These are phyloP conservation scores for Margaritifera margaritifera DNA, from an alignment of 2,888 invertebrate species.

Conservation along the genomic window DNA sequence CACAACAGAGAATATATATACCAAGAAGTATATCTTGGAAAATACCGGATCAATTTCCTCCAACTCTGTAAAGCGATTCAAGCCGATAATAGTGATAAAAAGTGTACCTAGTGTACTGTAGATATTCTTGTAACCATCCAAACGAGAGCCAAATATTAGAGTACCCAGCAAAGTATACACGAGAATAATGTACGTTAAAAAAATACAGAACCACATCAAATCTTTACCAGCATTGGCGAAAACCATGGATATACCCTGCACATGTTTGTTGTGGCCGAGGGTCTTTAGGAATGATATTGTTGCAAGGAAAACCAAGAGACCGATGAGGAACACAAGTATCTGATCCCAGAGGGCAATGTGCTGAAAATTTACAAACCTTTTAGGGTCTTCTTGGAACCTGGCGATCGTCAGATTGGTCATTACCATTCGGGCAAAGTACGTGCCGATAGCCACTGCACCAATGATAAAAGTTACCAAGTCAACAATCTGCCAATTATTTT, in stretches of 20 bases:
- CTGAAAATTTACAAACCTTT: slow-evolving; percentile 56
- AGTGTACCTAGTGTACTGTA: slow-evolving; percentile 45
- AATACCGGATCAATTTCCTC: slow-evolving; percentile 40
- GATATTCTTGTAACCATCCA: slow-evolving; percentile 46
- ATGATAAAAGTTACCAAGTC: slow-evolving; percentile 42
- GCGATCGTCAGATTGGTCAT: slow-evolving; percentile 40
- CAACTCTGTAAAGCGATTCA: slow-evolving; percentile 48
- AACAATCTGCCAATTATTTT: slow-evolving; percentile 44
- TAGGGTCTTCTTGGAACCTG: slow-evolving; percentile 46
- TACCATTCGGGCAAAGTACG: slow-evolving; percentile 38
- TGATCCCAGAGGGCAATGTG: slow-evolving; percentile 55
- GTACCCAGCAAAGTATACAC: slow-evolving; percentile 51
- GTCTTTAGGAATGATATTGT: slow-evolving; percentile 51
- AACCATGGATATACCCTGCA: slow-evolving; percentile 41
- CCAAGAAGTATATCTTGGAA: slow-evolving; percentile 54
- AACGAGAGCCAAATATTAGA: slow-evolving; percentile 45
- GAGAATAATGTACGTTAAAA: slow-evolving; percentile 42
- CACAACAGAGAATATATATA: slow-evolving; percentile 49
- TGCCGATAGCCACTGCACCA: slow-evolving; percentile 32
- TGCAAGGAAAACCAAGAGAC: slow-evolving; percentile 47
- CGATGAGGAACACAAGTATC: slow-evolving; percentile 42
- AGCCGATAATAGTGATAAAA: slow-evolving; percentile 56
- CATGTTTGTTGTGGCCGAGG: slow-evolving; percentile 54
- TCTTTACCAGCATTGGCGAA: slow-evolving; percentile 43
- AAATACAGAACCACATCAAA: slow-evolving; percentile 51